These are phyloP conservation scores for Erythrocercus mccallii DNA, from an alignment of 2,113 vertebrate species.

Conservation along the genomic window DNA sequence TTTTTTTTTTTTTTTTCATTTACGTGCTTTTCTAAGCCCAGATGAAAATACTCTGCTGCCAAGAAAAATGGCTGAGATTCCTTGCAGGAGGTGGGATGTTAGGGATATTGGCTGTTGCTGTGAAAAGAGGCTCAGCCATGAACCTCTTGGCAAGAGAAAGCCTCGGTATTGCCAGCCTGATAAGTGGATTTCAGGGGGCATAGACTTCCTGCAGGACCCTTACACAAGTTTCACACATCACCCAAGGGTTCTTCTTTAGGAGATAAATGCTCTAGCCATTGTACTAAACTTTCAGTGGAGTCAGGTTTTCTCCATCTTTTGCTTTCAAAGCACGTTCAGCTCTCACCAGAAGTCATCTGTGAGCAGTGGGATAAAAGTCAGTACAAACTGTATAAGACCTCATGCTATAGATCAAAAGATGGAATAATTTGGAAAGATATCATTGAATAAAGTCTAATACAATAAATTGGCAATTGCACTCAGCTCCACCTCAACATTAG, in stretches of 20 bases:
- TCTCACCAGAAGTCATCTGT: neutral
- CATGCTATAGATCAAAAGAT: neutral
- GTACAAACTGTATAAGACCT: neutral
- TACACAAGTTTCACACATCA: neutral
- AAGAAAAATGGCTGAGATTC: neutral
- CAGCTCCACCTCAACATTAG: neutral
- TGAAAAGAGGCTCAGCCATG: neutral
- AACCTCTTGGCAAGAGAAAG: neutral
- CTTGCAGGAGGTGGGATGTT: neutral
- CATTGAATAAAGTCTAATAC: neutral
- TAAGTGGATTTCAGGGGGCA: neutral
- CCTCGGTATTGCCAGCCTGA: rapidly evolving
- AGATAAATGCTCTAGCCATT: neutral
- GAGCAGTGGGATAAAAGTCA: neutral
- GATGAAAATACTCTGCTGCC: neutral
- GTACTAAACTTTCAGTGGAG: neutral
- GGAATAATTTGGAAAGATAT: neutral
- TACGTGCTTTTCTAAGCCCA: neutral
- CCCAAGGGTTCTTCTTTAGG: neutral
- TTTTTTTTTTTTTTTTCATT: neutral
- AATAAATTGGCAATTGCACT: neutral
- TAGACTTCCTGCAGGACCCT: neutral
- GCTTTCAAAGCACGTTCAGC: neutral
- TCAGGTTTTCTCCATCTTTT: neutral
- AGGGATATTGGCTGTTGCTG: neutral